phyloP scores from a whole-genome alignment of 2,888 invertebrate species.

The Drosophila mercatorum region DNA sequence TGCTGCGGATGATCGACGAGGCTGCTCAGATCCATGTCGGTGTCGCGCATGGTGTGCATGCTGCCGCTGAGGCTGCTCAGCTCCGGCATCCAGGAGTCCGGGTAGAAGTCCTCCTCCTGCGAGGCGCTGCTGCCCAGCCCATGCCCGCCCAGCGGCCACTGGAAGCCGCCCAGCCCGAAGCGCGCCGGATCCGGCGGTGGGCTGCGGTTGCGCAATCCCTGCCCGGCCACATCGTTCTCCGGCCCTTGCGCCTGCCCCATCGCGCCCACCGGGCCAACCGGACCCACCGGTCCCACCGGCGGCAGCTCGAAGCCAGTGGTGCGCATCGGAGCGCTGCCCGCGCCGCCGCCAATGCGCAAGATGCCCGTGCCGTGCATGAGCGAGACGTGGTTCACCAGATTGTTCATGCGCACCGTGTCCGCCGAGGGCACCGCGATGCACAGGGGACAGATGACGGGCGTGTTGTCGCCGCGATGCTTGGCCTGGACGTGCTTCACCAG shows the following conservation, averaged over 20 bases:
- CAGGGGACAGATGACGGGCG: constrained; percentile 54
- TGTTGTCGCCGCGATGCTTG: constrained; percentile 25
- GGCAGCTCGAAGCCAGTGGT: constrained; percentile 10
- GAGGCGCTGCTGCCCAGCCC: constrained; percentile 27
- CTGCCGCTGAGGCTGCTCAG: constrained; percentile 27
- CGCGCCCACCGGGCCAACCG: not conserved
- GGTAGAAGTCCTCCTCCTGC: constrained; percentile 20
- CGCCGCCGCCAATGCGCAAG: constrained; percentile 20
- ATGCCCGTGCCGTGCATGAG: constrained; percentile 24
- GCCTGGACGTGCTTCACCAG: constrained; percentile 16
- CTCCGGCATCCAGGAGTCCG: constrained; percentile 7
- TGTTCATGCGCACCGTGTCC: constrained; percentile 1
- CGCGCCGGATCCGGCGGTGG: not conserved
- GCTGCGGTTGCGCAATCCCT: not conserved
- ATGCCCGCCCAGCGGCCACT: constrained; percentile 5
- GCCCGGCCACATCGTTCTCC: not conserved
- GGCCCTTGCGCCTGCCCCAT: not conserved
- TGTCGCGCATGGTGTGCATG: constrained; percentile 32
- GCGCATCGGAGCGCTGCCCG: not conserved
- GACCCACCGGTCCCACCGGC: not conserved
- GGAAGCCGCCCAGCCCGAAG: not conserved
- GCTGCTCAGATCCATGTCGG: constrained; percentile 20
- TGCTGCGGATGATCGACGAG: not conserved
- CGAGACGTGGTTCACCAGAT: constrained; percentile 38
- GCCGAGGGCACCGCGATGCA: constrained; percentile 43